Percentiles rank a stretch among this genome's conserved stretches.
Conservation (phyloP, 2,888 invertebrate genomes). For the Clitarchus hookeri region DNA sequence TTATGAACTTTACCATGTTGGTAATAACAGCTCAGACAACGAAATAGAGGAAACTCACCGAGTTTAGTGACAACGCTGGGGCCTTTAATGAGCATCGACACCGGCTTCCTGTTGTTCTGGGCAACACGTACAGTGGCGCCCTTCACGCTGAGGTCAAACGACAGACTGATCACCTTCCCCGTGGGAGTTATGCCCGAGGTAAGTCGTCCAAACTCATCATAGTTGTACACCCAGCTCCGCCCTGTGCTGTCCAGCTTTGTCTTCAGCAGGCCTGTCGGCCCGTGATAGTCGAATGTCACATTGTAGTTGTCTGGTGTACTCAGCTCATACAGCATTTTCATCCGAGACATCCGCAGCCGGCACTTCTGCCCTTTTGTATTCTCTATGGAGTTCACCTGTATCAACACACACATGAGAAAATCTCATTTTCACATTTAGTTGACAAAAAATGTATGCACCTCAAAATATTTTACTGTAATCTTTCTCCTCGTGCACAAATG, state of each 20-base stretch:
- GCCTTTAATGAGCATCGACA: slow-evolving; percentile 85
- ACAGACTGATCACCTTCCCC: slow-evolving; percentile 86
- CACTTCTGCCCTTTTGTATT: slow-evolving; percentile 93
- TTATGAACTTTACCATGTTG: no score
- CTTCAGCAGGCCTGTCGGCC: slow-evolving; percentile 84
- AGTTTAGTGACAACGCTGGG: slow-evolving; percentile 81
- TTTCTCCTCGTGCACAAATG: no score
- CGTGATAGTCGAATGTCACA: slow-evolving; percentile 91
- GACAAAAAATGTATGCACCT: no score
- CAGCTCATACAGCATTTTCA: slow-evolving; percentile 88
- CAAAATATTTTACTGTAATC: no score
- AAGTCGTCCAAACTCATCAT: slow-evolving; percentile 91
- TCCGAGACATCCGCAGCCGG: slow-evolving; percentile 86
- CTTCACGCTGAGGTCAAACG: slow-evolving; percentile 87
- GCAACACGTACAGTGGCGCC: slow-evolving; percentile 86
- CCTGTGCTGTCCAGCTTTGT: slow-evolving; percentile 89
- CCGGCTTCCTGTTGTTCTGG: slow-evolving; percentile 80
- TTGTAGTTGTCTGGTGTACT: slow-evolving; percentile 93
- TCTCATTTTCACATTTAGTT: no score
- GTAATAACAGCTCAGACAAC: no score
- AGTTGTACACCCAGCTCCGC: slow-evolving; percentile 89
- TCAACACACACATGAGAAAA: neutral
- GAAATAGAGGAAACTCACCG: slow-evolving; percentile 51
- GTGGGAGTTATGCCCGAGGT: slow-evolving; percentile 93
- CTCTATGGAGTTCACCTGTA: slow-evolving; percentile 86